Conservation (phyloP, 2,113 vertebrate species). For the Otis tarda region DNA sequence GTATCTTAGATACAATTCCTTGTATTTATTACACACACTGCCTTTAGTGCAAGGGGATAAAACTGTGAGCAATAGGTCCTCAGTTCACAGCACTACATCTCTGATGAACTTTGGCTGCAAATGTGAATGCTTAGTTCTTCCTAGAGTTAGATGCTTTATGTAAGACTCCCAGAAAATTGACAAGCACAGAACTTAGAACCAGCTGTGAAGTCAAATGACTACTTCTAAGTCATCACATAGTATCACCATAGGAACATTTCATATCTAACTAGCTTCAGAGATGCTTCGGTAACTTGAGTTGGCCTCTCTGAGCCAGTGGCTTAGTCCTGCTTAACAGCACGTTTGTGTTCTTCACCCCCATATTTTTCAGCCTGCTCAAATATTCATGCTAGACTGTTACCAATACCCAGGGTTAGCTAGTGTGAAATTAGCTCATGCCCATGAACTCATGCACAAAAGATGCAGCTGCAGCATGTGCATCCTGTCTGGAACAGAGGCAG, state of each 20-base stretch:
- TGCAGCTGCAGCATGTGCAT: not conserved
- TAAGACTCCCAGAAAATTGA: not conserved
- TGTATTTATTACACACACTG: not conserved
- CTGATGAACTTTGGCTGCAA: not conserved
- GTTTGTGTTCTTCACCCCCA: rapidly evolving
- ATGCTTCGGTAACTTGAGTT: not conserved
- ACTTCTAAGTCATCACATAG: not conserved
- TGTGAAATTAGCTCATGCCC: not conserved
- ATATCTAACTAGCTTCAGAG: not conserved
- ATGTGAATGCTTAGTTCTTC: not conserved
- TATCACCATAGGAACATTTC: not conserved
- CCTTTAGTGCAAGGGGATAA: not conserved
- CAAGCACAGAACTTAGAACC: not conserved
- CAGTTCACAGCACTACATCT: not conserved
- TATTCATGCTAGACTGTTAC: not conserved
- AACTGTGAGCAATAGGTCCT: not conserved
- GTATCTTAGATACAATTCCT: not conserved
- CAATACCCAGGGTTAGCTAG: not conserved
- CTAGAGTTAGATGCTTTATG: not conserved
- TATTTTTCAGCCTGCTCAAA: not conserved
- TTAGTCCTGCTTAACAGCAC: not conserved
- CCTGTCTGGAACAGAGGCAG: conserved; percentile 45
- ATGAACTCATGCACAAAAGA: not conserved
- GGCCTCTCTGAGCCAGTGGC: not conserved
- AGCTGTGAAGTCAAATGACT: not conserved